Base-by-base conservation (phyloP, 2,888 invertebrate species). In the Cosmorhoe ocellata region DNA sequence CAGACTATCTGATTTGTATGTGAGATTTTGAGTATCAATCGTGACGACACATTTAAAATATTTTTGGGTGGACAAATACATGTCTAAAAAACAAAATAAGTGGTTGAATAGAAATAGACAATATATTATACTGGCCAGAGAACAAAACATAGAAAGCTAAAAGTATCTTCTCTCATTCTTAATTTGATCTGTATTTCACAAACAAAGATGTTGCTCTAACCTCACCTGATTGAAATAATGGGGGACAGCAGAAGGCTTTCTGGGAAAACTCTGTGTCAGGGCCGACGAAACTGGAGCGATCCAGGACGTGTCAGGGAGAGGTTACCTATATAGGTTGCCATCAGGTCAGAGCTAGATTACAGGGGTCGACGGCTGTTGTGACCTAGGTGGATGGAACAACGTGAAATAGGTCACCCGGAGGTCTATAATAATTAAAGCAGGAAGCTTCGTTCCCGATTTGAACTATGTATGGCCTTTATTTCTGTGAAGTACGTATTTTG, bases 241-340 rank as follows among this genome's bases (percentile, higher is more conserved):
- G 30, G 27, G 51, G 45, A 46, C 38, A 30, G 28, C 28, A 28
- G 26, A 48, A 51, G 47, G 53, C 27, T 52, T 56, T 44, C 52
- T 31, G 43, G 48, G 50, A 51, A 52, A 27, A 18, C 13, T 22
- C 30, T 11, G 44, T 51, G 61, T 51, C 56, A 56, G 53, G 63
- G 66, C 33, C 58, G 50, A 11, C 2, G 41, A 56, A 63, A 55
- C 26, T 59, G 38, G 65, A 59, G 24, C 63, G 24, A 1, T 8
- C 56, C 56, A 61, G 67, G 64, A 67, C 54, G 56, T 56, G 51
- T 45, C 54, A 53, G 39, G 48, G 36, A 40, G 24, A 53, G 56
- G 56, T 31, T 42, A 44, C 32, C 36, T 38, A 53, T 40, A 31
- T 50, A 39, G 52, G 42, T 49, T 49, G 28, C 40, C 14, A 22